Evolutionary conservation across 2,113 vertebrate genomes (phyloP).

Genomic region (Serilophus lunatus): DNA sequence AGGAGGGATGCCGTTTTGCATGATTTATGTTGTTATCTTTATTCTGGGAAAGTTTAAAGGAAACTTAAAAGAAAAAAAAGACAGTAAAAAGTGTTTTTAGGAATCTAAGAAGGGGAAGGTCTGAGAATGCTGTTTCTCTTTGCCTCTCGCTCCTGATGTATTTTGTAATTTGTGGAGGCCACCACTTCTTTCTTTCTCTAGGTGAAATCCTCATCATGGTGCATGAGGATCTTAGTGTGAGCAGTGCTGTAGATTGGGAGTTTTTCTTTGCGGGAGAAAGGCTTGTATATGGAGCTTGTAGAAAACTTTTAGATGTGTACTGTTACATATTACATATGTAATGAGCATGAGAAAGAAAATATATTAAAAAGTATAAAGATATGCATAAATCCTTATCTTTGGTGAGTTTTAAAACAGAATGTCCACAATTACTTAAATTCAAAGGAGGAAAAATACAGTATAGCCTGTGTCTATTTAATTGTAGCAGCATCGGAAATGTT

Average conservation of each 20-base stretch:
- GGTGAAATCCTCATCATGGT: not conserved
- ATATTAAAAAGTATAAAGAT: not conserved
- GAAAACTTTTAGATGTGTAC: not conserved
- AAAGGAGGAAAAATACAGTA: not conserved
- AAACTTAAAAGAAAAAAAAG: not conserved
- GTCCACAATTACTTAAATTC: not conserved
- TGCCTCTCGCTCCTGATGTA: not conserved
- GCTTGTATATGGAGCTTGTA: not conserved
- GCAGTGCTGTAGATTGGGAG: not conserved
- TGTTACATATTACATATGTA: rapidly evolving
- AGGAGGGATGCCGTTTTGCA: not conserved
- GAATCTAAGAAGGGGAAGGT: not conserved
- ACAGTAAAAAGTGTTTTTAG: not conserved
- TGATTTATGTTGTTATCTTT: not conserved
- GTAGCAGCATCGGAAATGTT: not conserved
- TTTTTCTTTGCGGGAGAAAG: not conserved
- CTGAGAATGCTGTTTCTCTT: not conserved
- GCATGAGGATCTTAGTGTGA: not conserved
- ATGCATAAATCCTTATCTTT: not conserved
- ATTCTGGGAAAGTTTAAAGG: not conserved
- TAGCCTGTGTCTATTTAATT: not conserved
- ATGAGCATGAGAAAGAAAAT: not conserved
- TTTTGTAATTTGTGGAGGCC: not conserved
- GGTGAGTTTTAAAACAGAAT: not conserved
- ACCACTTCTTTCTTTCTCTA: not conserved